Evolutionary conservation across 1,140 invertebrate genomes (phyloP).

Genomic region (Papilio helenus): DNA sequence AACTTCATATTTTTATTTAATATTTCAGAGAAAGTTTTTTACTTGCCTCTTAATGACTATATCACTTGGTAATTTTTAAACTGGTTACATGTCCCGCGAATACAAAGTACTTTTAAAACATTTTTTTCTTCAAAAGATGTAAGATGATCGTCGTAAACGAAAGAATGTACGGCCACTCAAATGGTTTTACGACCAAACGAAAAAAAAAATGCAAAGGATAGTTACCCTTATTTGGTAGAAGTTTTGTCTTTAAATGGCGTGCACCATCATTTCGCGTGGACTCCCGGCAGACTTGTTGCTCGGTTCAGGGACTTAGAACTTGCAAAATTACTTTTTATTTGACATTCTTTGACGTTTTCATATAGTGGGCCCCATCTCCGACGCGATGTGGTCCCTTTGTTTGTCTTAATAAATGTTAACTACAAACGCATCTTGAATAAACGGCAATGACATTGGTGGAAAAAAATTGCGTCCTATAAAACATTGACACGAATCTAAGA

Average conservation of each 20-base stretch:
- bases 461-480: not conserved
- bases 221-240: constrained; percentile 36
- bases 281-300: constrained; percentile 37
- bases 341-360: constrained; percentile 38
- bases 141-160: constrained; percentile 38
- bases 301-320: constrained; percentile 39
- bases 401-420: constrained; percentile 27
- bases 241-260: constrained; percentile 38
- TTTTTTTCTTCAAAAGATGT: constrained; percentile 29
- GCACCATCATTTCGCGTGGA: constrained; percentile 13
- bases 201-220: constrained; percentile 36
- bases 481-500: not conserved
- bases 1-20: not conserved
- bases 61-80: constrained; percentile 31
- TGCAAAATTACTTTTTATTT: constrained; percentile 41
- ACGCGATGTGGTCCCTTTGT: constrained; percentile 25
- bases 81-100: constrained; percentile 3
- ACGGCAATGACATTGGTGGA: not conserved
- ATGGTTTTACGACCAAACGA: constrained; percentile 37
- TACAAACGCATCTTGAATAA: constrained; percentile 16
- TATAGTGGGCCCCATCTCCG: constrained; percentile 2
- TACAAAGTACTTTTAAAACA: constrained; percentile 30
- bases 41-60: constrained; percentile 28
- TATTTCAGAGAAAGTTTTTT: not conserved
- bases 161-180: constrained; percentile 36